Evolutionary conservation across 2,113 vertebrate species (phyloP).

Genomic region (Manacus vitellinus): DNA sequence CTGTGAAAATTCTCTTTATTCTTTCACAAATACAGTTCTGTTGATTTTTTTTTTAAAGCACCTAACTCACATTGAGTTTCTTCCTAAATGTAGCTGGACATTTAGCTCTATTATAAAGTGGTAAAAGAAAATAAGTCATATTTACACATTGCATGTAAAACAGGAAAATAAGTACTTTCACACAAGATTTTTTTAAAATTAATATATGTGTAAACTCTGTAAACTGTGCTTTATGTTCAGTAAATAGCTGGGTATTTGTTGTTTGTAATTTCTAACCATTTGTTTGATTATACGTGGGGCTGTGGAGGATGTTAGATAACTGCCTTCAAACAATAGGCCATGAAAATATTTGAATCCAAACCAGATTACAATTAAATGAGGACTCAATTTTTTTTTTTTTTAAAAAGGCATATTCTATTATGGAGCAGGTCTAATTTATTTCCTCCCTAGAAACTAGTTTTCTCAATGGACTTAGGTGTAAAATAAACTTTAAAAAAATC

Average conservation of each 20-base stretch:
- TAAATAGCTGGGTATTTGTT: not conserved
- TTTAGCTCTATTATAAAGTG: not conserved
- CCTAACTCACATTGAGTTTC: not conserved
- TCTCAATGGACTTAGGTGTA: not conserved
- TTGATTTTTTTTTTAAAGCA: not conserved
- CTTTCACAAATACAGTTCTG: not conserved
- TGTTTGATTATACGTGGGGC: not conserved
- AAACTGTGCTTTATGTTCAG: not conserved
- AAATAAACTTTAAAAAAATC: not conserved
- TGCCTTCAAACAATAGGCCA: not conserved
- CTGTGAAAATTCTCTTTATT: not conserved
- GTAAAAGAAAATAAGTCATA: not conserved
- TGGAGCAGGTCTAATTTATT: not conserved
- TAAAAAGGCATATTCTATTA: not conserved
- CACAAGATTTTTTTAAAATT: not conserved
- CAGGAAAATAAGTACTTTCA: not conserved
- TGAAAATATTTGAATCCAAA: not conserved
- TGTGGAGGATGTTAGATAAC: not conserved
- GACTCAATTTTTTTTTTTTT: not conserved
- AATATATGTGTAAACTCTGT: not conserved
- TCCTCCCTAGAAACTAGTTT: not conserved
- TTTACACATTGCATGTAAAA: not conserved
- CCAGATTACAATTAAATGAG: not conserved
- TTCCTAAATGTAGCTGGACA: not conserved
- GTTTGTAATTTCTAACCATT: not conserved